Evolutionary conservation across 2,888 invertebrate species (phyloP).

Genomic region (Anoplius nigerrimus): DNA sequence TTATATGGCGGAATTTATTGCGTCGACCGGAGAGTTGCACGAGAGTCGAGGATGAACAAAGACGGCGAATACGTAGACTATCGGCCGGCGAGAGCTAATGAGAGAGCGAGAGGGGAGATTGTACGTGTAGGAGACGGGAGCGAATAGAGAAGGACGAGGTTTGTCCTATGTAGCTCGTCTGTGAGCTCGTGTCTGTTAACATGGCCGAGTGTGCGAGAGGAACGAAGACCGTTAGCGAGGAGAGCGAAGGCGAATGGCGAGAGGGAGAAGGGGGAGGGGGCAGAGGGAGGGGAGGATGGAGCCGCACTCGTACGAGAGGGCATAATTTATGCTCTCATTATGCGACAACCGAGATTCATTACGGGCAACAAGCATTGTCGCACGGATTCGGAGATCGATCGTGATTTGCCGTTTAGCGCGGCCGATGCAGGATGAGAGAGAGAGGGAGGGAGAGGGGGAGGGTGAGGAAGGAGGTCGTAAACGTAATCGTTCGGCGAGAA

Average conservation of each 20-base stretch:
- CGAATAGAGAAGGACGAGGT: not conserved
- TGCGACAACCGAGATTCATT: constrained; percentile 60
- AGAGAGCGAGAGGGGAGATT: not conserved
- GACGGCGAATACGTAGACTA: too few relatives aligned
- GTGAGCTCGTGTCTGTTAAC: not conserved
- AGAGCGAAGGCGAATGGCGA: not conserved
- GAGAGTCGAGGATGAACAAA: too few relatives aligned
- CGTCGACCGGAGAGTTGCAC: not conserved
- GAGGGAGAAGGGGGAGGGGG: not conserved
- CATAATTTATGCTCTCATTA: constrained; percentile 66
- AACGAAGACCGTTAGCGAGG: not conserved
- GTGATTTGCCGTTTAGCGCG: not conserved
- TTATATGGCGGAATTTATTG: constrained; percentile 14
- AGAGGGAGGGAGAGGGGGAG: constrained; percentile 12
- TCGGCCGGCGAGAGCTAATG: too few relatives aligned
- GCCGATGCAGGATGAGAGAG: not conserved
- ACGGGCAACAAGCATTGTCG: constrained; percentile 54
- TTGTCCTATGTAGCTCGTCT: not conserved
- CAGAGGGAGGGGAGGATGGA: not conserved
- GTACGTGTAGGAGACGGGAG: constrained; percentile 1
- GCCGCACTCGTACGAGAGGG: constrained; percentile 37
- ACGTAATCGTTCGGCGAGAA: too few relatives aligned
- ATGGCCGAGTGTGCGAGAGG: not conserved
- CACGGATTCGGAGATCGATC: constrained; percentile 55
- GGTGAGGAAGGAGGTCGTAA: constrained; percentile 8